Conservation (phyloP, 2,888 invertebrate species). For the Cheilosia urbana region DNA sequence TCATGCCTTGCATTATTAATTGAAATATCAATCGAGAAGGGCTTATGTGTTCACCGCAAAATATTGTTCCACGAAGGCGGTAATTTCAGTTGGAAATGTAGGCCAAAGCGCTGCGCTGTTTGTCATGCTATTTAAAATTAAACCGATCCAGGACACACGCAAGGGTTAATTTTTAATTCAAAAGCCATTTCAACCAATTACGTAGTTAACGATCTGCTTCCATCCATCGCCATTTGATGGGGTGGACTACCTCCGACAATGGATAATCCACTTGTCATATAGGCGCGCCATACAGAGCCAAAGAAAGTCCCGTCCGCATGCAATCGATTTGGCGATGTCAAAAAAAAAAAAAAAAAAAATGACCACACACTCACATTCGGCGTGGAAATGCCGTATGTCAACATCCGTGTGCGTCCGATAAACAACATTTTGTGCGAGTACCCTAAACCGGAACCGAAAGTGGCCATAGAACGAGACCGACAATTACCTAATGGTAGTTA, state of each 20-base stretch:
- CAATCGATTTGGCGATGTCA: conserved; percentile 56
- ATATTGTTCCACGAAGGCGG: not conserved
- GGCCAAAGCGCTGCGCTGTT: not conserved
- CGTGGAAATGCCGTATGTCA: conserved; percentile 51
- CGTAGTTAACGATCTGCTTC: conserved; percentile 53
- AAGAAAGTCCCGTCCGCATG: not conserved
- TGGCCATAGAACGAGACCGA: conserved; percentile 58
- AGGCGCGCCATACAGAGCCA: conserved; percentile 1
- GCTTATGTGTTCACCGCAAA: not conserved
- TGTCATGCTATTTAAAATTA: not conserved
- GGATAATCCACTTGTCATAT: conserved; percentile 16
- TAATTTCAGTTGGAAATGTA: conserved; percentile 8
- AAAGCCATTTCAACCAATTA: conserved; percentile 68
- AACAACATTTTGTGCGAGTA: not conserved
- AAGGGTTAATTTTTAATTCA: conserved; percentile 58
- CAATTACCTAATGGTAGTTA: conserved; percentile 69
- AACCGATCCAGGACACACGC: not conserved
- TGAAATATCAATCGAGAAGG: conserved; percentile 10
- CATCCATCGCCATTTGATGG: conserved; percentile 45
- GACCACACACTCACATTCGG: conserved; percentile 44
- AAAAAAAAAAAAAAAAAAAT: conserved; percentile 49
- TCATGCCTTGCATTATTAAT: conserved; percentile 13
- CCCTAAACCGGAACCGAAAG: conserved; percentile 11
- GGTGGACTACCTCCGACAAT: conserved; percentile 37
- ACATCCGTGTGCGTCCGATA: conserved; percentile 46